These are phyloP conservation scores for Rhagologus leucostigma DNA, from an alignment of 2,113 vertebrate species.

Conservation along the genomic window DNA sequence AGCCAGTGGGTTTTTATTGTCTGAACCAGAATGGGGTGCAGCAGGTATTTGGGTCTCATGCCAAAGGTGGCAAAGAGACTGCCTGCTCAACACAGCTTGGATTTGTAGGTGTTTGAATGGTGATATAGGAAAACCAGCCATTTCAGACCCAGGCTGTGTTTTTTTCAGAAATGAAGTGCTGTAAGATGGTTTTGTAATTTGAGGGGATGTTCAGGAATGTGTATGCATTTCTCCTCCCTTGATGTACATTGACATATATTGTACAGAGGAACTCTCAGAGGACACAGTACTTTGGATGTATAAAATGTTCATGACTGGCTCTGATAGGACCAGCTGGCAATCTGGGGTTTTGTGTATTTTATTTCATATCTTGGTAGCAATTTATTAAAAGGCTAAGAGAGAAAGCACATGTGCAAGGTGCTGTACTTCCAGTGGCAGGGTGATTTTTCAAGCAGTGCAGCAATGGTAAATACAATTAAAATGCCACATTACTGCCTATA, in stretches of 20 bases:
- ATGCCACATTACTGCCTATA: not conserved
- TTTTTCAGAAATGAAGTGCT: not conserved
- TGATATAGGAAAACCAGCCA: not conserved
- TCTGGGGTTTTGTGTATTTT: not conserved
- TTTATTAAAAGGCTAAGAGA: not conserved
- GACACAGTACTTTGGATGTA: not conserved
- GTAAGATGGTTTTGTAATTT: not conserved
- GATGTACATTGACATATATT: not conserved
- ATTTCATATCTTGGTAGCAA: not conserved
- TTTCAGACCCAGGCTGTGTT: not conserved
- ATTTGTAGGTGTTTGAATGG: not conserved
- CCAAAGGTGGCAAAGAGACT: not conserved
- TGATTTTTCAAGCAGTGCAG: not conserved
- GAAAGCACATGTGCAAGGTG: not conserved
- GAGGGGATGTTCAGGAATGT: not conserved
- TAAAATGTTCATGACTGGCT: not conserved
- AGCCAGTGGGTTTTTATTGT: not conserved
- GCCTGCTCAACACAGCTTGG: not conserved
- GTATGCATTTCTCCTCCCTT: not conserved
- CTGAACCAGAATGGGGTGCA: not conserved
- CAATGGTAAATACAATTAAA: not conserved
- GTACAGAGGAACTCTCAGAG: not conserved
- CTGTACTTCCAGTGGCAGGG: not conserved
- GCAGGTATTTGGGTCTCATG: not conserved
- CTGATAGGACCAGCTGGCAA: not conserved